phyloP scores from a whole-genome alignment of 2,113 vertebrate genomes.

The Chionis minor region DNA sequence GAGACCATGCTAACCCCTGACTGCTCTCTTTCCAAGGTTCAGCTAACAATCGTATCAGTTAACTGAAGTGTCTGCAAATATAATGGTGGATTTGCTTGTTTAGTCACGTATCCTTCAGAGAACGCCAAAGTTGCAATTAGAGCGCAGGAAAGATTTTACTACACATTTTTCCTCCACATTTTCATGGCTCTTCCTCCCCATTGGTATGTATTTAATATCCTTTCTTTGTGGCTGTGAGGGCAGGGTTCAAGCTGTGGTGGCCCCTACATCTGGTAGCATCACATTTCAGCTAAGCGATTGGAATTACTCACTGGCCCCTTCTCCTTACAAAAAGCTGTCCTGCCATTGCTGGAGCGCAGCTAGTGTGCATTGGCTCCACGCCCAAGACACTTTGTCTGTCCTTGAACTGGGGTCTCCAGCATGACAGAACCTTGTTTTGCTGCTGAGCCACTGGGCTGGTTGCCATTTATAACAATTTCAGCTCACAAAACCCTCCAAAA shows the following conservation, averaged over 20 bases:
- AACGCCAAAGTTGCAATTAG: slow-evolving; percentile 58
- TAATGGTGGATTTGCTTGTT: slow-evolving; percentile 13
- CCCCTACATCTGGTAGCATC: slow-evolving; percentile 47
- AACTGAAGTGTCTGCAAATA: background rate
- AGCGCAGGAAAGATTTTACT: slow-evolving; percentile 66
- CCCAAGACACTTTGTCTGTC: slow-evolving; percentile 46
- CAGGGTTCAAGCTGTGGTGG: slow-evolving; percentile 47
- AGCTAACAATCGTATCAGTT: background rate
- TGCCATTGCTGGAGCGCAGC: background rate
- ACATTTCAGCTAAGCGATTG: slow-evolving; percentile 12
- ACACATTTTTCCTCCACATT: slow-evolving; percentile 57
- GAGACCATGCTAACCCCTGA: background rate
- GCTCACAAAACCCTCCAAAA: slow-evolving; percentile 42
- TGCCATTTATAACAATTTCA: slow-evolving; percentile 58
- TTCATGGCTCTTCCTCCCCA: slow-evolving; percentile 53
- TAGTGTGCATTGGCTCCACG: background rate
- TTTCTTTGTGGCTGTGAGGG: slow-evolving; percentile 51
- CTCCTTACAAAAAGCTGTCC: background rate
- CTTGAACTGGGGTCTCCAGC: slow-evolving; percentile 48
- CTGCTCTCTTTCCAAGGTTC: background rate
- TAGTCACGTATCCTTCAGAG: slow-evolving; percentile 60
- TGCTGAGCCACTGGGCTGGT: slow-evolving; percentile 29
- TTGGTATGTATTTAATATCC: slow-evolving; percentile 57
- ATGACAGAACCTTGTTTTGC: slow-evolving; percentile 53
- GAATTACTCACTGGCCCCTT: slow-evolving; percentile 7